phyloP scores from a whole-genome alignment of 2,113 vertebrate genomes.

The Sapayoa aenigma region DNA sequence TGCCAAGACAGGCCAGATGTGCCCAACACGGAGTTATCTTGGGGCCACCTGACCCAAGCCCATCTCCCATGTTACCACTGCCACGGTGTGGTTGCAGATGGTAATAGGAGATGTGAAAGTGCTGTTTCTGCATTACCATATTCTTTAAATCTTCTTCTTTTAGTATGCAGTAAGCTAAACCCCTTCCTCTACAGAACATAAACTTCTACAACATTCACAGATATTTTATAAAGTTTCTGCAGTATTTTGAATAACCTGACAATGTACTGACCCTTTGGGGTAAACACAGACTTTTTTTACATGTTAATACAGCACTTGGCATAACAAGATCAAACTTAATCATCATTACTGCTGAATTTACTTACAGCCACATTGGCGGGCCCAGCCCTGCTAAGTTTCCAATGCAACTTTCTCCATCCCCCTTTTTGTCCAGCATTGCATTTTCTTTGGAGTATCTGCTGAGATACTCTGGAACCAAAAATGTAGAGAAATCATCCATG shows the following conservation, averaged over 20 bases:
- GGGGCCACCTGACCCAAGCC: accelerated
- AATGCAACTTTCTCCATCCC: neutral
- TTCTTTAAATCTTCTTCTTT: neutral
- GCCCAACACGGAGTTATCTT: neutral
- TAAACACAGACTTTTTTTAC: neutral
- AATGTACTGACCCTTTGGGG: neutral
- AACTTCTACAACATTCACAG: neutral
- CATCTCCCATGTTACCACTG: neutral
- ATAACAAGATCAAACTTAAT: neutral
- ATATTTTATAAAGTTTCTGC: neutral
- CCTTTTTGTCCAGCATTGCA: neutral
- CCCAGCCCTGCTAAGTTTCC: neutral
- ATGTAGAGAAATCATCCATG: neutral
- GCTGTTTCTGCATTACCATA: neutral
- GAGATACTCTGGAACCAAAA: neutral
- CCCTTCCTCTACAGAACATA: neutral
- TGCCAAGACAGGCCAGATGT: neutral
- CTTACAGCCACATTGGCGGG: neutral
- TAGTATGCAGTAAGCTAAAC: neutral
- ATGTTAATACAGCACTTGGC: neutral
- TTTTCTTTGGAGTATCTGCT: neutral
- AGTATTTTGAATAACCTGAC: neutral
- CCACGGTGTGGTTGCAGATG: neutral
- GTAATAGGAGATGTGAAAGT: neutral
- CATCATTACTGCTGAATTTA: neutral